phyloP scores from a whole-genome alignment of 64 coral and sea anemone genomes.

The Montipora cactus region DNA sequence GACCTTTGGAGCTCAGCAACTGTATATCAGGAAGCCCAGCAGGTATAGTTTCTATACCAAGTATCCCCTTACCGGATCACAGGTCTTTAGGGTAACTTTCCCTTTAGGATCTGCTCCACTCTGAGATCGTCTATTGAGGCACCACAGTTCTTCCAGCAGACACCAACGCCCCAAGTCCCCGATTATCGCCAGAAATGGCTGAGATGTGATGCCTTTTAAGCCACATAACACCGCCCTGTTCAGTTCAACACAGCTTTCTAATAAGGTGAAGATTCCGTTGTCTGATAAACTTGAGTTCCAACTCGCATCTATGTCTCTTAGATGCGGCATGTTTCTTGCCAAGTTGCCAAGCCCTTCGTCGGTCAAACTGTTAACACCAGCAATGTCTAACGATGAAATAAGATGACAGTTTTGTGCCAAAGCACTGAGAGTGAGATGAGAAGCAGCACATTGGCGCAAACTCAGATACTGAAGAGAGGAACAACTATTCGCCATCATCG shows the following conservation, averaged over 20 bases:
- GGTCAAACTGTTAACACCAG: slow-evolving; percentile 70
- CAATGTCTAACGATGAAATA: slow-evolving; percentile 70
- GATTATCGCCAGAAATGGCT: slow-evolving; percentile 79
- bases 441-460: slow-evolving; percentile 77
- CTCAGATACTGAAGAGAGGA: slow-evolving; percentile 43
- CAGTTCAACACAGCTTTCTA: slow-evolving; percentile 56
- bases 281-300: slow-evolving; percentile 85
- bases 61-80: neutral
- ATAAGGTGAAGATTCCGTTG: slow-evolving; percentile 34
- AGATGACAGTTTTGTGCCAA: slow-evolving; percentile 64
- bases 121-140: neutral
- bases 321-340: slow-evolving; percentile 54
- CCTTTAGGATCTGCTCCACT: neutral
- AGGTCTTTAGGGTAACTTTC: slow-evolving; percentile 18
- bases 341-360: slow-evolving; percentile 52
- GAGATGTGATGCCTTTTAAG: slow-evolving; percentile 80
- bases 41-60: neutral
- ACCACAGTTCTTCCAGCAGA: slow-evolving; percentile 51
- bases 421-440: slow-evolving; percentile 36
- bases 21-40: too few relatives aligned
- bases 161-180: slow-evolving; percentile 69
- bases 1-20: too few relatives aligned
- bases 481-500: slow-evolving; percentile 57
- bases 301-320: slow-evolving; percentile 78
- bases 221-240: slow-evolving; percentile 76